Evolutionary conservation across 2,113 vertebrate genomes (phyloP), one percentile per base, ranked within the genome.

Genomic region (Odontesthes bonariensis): DNA sequence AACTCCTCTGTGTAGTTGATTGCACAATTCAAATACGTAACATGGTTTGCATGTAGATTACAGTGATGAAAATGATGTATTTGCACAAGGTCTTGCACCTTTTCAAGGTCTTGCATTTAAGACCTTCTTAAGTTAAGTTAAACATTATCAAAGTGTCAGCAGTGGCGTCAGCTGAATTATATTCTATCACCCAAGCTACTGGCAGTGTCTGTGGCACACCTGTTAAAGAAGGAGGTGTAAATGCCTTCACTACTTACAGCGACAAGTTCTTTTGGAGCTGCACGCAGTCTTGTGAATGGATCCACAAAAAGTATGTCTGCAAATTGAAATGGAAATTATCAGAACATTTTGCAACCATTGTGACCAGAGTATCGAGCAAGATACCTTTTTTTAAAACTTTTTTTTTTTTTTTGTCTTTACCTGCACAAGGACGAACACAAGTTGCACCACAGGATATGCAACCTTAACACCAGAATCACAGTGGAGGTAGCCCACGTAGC

Each of bases 271-370:
- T 93, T 86, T 98, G 96, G 16, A 92, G 59, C 0, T 99, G 97
- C 44, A 96, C 80, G 12, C 97, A 99, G 83, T 97, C 96, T 87
- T 96, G 97, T 46, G 97, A 92, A 10, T 97, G 95, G 38, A 95
- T 53, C 95, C 98, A 99, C 40, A 99, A 90, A 67, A 98, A 96
- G 82, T 96, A 98, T 0, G 97, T 98, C 98, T 99, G 91, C 71
- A 90, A 92, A 78, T 46, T 13, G 2, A 80, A 60, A 59, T 23
- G 0, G 61, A 7, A 60, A 0, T 49, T 12, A 19, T 51, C 5
- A 63, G 17, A 51, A 62, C 38, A 68, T 31, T 47, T 68, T 69
- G 17, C 13, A 58, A 8, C 8, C 5, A 33, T n/a, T 14, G 32
- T 47, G 3, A 33, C 19, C 53, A 35, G 11, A 67, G 16, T 22